Percentiles rank a stretch among this genome's conserved stretches.
Conservation (phyloP, 1,140 invertebrate species). For the Procambarus virginalis region DNA sequence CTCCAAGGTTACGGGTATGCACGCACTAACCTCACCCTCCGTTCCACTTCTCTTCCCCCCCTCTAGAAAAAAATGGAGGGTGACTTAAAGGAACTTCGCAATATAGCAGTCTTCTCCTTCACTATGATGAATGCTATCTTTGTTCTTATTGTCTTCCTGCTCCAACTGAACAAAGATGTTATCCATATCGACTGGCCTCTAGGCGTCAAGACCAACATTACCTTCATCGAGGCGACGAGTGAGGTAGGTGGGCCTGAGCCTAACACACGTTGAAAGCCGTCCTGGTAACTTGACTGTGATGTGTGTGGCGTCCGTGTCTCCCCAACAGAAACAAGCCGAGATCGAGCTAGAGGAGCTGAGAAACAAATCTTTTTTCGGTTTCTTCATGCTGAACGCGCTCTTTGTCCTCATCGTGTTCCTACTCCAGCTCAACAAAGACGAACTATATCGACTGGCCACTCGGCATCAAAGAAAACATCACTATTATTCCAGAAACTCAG, state of each 20-base stretch:
- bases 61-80: constrained; percentile 87
- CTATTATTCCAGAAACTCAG: constrained; percentile 90
- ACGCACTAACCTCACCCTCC: constrained; percentile 26
- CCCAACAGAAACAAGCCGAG: constrained; percentile 86
- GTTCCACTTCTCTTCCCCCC: constrained; percentile 32
- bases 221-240: constrained; percentile 88
- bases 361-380: constrained; percentile 97
- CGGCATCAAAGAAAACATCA: constrained; percentile 95
- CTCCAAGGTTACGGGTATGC: constrained; percentile 11
- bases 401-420: constrained; percentile 99
- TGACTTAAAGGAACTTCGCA: constrained; percentile 93
- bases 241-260: constrained; percentile 82
- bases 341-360: constrained; percentile 91
- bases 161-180: constrained; percentile 96
- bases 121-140: constrained; percentile 99
- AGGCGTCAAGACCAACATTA: constrained; percentile 94
- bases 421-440: constrained; percentile 98
- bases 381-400: constrained; percentile 99
- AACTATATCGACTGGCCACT: constrained; percentile 95
- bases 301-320: constrained; percentile 39
- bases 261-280: neutral
- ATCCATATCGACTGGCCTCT: constrained; percentile 95
- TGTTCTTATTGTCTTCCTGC: constrained; percentile 97
- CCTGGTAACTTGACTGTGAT: constrained; percentile 46
- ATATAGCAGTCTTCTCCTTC: constrained; percentile 95